These are phyloP conservation scores for Trichonephila clavata DNA, from an alignment of 1,140 invertebrate genomes.

Conservation along the genomic window DNA sequence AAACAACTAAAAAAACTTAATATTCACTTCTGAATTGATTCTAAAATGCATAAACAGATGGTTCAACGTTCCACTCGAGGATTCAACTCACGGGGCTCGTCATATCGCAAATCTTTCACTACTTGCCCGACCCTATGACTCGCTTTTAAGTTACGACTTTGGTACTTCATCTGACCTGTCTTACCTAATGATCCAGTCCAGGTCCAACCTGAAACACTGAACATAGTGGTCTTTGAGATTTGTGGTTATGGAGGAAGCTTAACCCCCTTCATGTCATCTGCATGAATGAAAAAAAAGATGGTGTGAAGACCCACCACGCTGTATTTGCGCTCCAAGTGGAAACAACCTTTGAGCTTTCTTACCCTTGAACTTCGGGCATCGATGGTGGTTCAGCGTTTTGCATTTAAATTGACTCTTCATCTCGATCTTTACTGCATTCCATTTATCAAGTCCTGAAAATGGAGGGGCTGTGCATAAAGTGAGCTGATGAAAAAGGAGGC, in stretches of 20 bases:
- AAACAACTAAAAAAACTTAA: background rate
- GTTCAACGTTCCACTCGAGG: background rate
- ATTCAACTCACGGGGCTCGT: background rate
- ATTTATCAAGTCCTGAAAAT: slow-evolving; percentile 27
- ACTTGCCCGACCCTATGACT: background rate
- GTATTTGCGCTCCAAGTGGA: slow-evolving; percentile 9
- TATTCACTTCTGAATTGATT: background rate
- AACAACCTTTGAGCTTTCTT: slow-evolving; percentile 61
- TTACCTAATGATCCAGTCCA: slow-evolving; percentile 8
- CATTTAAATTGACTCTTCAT: slow-evolving; percentile 72
- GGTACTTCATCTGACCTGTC: background rate
- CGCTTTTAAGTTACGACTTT: background rate
- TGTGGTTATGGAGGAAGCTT: slow-evolving; percentile 48
- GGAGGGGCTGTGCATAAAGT: slow-evolving; percentile 22
- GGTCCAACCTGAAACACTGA: background rate
- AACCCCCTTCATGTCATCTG: slow-evolving; percentile 34
- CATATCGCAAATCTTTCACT: slow-evolving; percentile 18
- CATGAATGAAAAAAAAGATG: slow-evolving; percentile 6
- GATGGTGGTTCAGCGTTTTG: slow-evolving; percentile 58
- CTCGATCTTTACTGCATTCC: slow-evolving; percentile 16
- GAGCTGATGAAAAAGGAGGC: background rate
- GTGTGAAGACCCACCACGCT: slow-evolving; percentile 47
- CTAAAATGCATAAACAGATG: background rate
- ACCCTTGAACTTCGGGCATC: slow-evolving; percentile 52
- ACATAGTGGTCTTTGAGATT: background rate